Base-by-base conservation (phyloP, 2,113 vertebrate species). In the Thamnaconus septentrionalis region DNA sequence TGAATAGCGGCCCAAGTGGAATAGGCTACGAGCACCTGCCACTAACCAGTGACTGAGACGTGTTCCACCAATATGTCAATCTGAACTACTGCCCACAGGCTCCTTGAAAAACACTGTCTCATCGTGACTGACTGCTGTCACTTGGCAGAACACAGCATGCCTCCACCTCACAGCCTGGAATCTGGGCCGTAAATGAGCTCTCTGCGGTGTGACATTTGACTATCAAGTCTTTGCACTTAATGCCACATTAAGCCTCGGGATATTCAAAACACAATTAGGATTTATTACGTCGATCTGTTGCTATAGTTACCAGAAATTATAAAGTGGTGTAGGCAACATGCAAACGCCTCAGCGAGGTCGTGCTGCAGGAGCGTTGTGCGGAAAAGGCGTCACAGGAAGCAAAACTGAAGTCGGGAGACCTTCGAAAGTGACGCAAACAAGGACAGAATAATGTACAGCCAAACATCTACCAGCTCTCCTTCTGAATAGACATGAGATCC, bases 141-240 rank as follows among this genome's bases (percentile, higher is more conserved):
- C 75, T 66, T 68, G 78, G 79, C 73, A 76, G 75, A 41, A 72
- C 68, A 59, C 68, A 58, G 62, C 54, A 66, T 66, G 72, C 57
- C 5, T 40, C 75, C 79, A 79, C 53, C 53, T 76, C 66, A n/a
- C 82, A 73, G 63, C 48, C 73, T 75, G 65, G n/a, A 75, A 61
- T 59, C 70, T 75, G 55, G 7, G 40, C 51, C 43, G 43, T 41
- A 48, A 8, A 41, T 80, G 76, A 68, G 50, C 42, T 57, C 12
- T 45, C 61, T 10, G 39, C 58, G 8, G 41, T 3, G 5, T 56
- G 64, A 74, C 55, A 61, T 59, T 59, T 44, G 39, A 65, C 43
- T 59, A 59, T 73, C 11, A 41, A 60, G 61, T 63, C 59, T 65
- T n/a, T 64, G n/a, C 53, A 56, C 31, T 46, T 43, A 49, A 57